Conservation (phyloP, 2,797 vertebrate genomes). For the Phalanger gymnotis region DNA sequence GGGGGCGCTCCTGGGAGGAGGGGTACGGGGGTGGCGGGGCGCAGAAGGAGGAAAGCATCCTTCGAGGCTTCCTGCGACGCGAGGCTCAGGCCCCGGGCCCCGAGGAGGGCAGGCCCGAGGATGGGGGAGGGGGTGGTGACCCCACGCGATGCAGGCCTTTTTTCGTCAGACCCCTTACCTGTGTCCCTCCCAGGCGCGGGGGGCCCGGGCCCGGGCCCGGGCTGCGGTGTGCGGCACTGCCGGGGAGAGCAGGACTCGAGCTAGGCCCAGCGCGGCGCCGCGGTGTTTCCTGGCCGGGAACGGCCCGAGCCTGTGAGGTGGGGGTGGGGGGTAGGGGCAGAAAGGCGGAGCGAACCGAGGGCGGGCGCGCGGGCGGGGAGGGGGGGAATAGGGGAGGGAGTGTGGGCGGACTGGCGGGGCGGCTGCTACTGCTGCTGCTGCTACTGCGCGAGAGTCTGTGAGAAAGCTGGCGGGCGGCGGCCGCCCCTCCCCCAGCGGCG, state of each 20-base stretch:
- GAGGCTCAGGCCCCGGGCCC: slow-evolving; percentile 53
- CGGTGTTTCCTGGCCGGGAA: slow-evolving; percentile 94
- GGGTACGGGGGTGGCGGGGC: slow-evolving; percentile 4
- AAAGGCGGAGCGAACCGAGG: slow-evolving; percentile 69
- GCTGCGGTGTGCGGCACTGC: slow-evolving; percentile 75
- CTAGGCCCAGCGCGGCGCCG: slow-evolving; percentile 92
- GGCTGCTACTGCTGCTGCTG: slow-evolving; percentile 62
- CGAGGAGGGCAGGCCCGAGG: slow-evolving; percentile 25
- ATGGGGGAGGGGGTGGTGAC: slow-evolving; percentile 65
- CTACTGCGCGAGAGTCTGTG: slow-evolving; percentile 72
- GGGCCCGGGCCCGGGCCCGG: slow-evolving; percentile 62
- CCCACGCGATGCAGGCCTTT: slow-evolving; percentile 57
- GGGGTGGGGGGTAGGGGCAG: slow-evolving; percentile 61
- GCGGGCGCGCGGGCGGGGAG: slow-evolving; percentile 76
- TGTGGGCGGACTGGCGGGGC: slow-evolving; percentile 78
- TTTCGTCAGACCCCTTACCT: slow-evolving; percentile 73
- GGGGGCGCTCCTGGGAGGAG: slow-evolving; percentile 24
- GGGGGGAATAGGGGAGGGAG: slow-evolving; percentile 68
- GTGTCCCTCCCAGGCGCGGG: slow-evolving; percentile 72
- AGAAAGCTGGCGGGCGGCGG: slow-evolving; percentile 77
- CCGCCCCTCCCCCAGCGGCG: slow-evolving; percentile 78
- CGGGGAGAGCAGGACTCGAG: slow-evolving; percentile 66
- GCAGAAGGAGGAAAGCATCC: slow-evolving; percentile 43
- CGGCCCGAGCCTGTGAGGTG: slow-evolving; percentile 80
- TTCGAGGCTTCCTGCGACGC: slow-evolving; percentile 41